Percentiles rank a stretch among this genome's conserved stretches.
phyloP scores from a whole-genome alignment of 2,797 vertebrate genomes.

The Notolabrus celidotus region DNA sequence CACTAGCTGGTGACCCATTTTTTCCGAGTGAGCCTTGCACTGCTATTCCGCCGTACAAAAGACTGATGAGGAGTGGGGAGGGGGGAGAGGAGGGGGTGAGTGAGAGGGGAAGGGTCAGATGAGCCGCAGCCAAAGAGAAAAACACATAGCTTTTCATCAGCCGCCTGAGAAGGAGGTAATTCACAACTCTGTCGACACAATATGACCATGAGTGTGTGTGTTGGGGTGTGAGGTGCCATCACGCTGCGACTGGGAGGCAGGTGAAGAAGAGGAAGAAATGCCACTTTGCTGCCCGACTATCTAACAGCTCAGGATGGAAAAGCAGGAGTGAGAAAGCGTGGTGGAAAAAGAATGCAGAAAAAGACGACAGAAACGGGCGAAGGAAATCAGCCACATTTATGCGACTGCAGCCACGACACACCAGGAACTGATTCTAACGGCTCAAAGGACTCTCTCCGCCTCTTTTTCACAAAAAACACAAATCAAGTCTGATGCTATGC shows the following conservation, averaged over 20 bases:
- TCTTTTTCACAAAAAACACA: constrained; percentile 76
- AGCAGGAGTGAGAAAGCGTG: constrained; percentile 45
- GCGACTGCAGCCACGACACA: constrained; percentile 33
- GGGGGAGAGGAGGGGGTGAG: constrained; percentile 25
- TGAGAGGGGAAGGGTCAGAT: constrained; percentile 74
- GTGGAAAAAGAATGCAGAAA: constrained; percentile 44
- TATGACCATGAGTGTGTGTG: constrained; percentile 52
- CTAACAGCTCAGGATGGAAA: constrained; percentile 68
- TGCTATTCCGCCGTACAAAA: constrained; percentile 72
- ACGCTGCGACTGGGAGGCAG: constrained; percentile 71
- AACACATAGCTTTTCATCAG: constrained; percentile 82
- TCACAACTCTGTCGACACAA: constrained; percentile 79
- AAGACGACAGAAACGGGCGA: constrained; percentile 25
- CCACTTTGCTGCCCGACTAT: constrained; percentile 53
- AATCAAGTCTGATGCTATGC: constrained; percentile 74
- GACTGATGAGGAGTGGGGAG: constrained; percentile 63
- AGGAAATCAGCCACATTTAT: constrained; percentile 65
- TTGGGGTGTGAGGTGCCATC: constrained; percentile 70
- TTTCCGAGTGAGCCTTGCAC: constrained; percentile 67
- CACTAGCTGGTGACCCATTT: constrained; percentile 82
- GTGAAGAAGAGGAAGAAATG: constrained; percentile 73
- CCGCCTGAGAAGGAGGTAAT: constrained; percentile 78
- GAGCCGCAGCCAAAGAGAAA: constrained; percentile 76
- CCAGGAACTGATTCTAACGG: constrained; percentile 51
- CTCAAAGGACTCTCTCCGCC: constrained; percentile 65